These are phyloP conservation scores for Chesias legatella DNA, from an alignment of 2,888 invertebrate species.

Conservation along the genomic window DNA sequence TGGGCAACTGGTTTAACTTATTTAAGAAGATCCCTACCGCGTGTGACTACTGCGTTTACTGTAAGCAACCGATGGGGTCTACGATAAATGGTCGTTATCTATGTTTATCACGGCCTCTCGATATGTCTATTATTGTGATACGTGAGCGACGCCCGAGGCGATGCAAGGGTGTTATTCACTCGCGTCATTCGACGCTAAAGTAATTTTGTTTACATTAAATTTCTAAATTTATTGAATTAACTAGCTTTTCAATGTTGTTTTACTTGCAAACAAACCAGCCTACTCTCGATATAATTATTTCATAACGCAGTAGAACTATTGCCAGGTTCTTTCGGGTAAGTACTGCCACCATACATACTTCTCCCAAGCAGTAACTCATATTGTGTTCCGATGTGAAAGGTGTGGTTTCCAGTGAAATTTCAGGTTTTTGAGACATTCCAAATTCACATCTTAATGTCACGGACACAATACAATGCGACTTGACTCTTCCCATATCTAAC, in stretches of 20 bases:
- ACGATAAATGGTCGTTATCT: slow-evolving; percentile 32
- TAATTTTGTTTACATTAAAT: slow-evolving; percentile 54
- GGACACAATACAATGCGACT: too few relatives aligned
- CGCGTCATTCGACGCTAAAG: slow-evolving; percentile 36
- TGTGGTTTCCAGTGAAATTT: too few relatives aligned
- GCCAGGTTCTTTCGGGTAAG: too few relatives aligned
- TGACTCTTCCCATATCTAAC: too few relatives aligned
- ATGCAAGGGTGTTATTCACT: slow-evolving; percentile 48
- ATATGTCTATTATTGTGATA: slow-evolving; percentile 55
- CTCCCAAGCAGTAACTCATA: too few relatives aligned
- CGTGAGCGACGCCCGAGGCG: slow-evolving; percentile 48
- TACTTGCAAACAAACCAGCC: neutral
- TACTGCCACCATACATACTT: too few relatives aligned
- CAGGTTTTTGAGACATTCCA: too few relatives aligned
- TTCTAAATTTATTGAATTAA: slow-evolving; percentile 29
- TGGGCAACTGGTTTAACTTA: slow-evolving; percentile 43
- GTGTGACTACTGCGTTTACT: slow-evolving; percentile 5
- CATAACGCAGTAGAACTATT: too few relatives aligned
- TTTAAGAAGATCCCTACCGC: slow-evolving; percentile 39
- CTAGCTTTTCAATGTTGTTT: neutral
- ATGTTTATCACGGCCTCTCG: slow-evolving; percentile 50
- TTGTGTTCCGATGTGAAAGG: too few relatives aligned
- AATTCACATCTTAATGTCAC: too few relatives aligned
- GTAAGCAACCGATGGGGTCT: slow-evolving; percentile 23
- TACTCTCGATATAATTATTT: too few relatives aligned